These are phyloP conservation scores for Hoplias malabaricus DNA, from an alignment of 2,113 vertebrate genomes.

Conservation along the genomic window DNA sequence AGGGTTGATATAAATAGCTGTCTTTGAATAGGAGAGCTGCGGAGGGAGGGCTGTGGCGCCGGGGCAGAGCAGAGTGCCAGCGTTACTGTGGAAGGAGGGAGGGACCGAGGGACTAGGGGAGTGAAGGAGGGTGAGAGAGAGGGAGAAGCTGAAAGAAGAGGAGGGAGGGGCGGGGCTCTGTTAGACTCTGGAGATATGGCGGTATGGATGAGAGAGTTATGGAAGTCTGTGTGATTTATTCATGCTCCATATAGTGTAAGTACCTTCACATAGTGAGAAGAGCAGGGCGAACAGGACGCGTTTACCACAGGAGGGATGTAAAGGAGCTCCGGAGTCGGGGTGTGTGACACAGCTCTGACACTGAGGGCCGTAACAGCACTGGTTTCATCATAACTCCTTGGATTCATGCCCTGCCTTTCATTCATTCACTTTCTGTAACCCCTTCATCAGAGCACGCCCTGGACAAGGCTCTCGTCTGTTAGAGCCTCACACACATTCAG, in stretches of 20 bases:
- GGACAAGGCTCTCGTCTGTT: too few species aligned
- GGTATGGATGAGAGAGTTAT: slow-evolving; percentile 57
- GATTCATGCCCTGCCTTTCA: too few species aligned
- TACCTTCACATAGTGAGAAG: slow-evolving; percentile 28
- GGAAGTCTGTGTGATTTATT: slow-evolving; percentile 67
- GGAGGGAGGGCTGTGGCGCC: slow-evolving; percentile 37
- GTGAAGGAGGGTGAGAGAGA: slow-evolving; percentile 54
- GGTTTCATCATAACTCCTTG: too few species aligned
- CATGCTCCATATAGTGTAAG: slow-evolving; percentile 59
- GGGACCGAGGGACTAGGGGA: slow-evolving; percentile 50
- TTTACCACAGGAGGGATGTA: slow-evolving; percentile 8
- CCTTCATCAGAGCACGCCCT: too few species aligned
- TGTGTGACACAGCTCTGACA: too few species aligned
- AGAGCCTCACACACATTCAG: too few species aligned
- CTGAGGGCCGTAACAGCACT: too few species aligned
- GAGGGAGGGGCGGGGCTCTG: slow-evolving; percentile 46
- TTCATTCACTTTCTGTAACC: too few species aligned
- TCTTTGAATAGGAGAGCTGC: slow-evolving; percentile 39
- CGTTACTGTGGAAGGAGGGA: slow-evolving; percentile 42
- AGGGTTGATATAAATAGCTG: slow-evolving; percentile 39
- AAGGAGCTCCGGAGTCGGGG: not conserved
- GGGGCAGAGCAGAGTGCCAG: slow-evolving; percentile 34
- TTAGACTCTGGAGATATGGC: slow-evolving; percentile 56
- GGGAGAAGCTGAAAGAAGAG: slow-evolving; percentile 50
- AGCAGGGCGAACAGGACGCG: not conserved